Evolutionary conservation across 2,888 invertebrate genomes (phyloP), one percentile per base, ranked within the genome.

Genomic region (Acanthosepion pharaonis): DNA sequence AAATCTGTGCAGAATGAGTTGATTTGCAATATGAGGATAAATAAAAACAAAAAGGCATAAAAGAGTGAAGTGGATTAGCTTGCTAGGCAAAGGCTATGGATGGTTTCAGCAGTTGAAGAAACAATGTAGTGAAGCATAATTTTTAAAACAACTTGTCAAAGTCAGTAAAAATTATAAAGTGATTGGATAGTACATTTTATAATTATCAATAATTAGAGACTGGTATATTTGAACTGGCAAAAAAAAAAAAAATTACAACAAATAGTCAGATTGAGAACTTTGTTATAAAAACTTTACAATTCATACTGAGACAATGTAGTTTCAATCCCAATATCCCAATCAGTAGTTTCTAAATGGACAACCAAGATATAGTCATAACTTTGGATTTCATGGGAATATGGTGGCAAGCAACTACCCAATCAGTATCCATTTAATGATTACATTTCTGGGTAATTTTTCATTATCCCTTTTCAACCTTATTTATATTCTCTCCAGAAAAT

Each of bases 121-220:
- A 5, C 15, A 15, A 78, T 78, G n/a, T 92, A 78, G 33, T n/a
- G 15, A 78, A 78, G 78, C 78, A 78, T 78, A n/a, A 78, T 78
- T n/a, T 78, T 78, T n/a, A n/a, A 78, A n/a, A 78, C 78, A 78
- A 78, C 78, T 33, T n/a, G n/a, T 78, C n/a, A n/a, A 78, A 78
- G 9, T 6, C 5, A 15, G 5, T 3, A n/a, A n/a, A 78, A n/a
- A n/a, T 15, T 78, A 9, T 78, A 33, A 15, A n/a, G 1, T 5
- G 11, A 4, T n/a, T n/a, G 11, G 15, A n/a, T 6, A n/a, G n/a
- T 78, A 78, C 28, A n/a, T 33, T 78, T 33, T 78, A 78, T n/a
- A 78, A 59, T 59, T 0, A 78, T 78, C 78, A 78, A 78, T 78
- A 78, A 78, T 59, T 20, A 59, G 59, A 23, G 23, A 59, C 28